Base-by-base conservation (phyloP, 2,888 invertebrate genomes). In the Catocala nupta region DNA sequence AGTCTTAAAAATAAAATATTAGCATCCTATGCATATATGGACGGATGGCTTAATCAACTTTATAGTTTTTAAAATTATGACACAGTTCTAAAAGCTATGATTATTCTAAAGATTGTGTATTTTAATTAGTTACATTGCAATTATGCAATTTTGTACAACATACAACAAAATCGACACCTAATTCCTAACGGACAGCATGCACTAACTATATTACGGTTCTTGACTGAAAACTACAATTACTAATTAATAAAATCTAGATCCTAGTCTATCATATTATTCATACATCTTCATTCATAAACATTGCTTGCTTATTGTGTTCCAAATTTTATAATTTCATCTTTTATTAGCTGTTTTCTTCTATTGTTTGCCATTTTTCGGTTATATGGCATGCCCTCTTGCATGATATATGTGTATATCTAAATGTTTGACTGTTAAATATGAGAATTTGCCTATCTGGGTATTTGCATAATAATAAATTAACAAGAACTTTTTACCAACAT, bases 221-320 rank as follows among this genome's bases (percentile, higher is more conserved):
- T 55, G 36, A 55, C 34, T 16, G 44, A 45, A 55, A 54, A 51
- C 12, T 13, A 33, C 12, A 43, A 54, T 34, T 52, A 53, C 33
- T 13, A 8, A 43, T 16, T 10, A 1, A 47, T 8, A 55, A 44
- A 13, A 13, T 59, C 5, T 50, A 50, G 25, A 45, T 34, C 47
- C 25, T 39, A 45, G 42, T 55, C 52, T 64, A 55, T 59, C 48
- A 63, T 53, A 55, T 54, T 57, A 54, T 60, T 75, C 80, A 71
- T 71, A 75, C 84, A 86, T 73, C 65, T 67, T 81, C 85, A 84
- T 78, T 77, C 86, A 85, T 74, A 63, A 60, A 81, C 90, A 89
- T 90, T 73, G 89, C 91, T 90, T 89, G 91, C 91, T 91, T 88
- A 63, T 76, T 90, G 88, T 90, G 85, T 88, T 84, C 58, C 56